These are phyloP conservation scores for Microcebus ravelobensis DNA, from an alignment of 2,113 vertebrate species.

Conservation along the genomic window DNA sequence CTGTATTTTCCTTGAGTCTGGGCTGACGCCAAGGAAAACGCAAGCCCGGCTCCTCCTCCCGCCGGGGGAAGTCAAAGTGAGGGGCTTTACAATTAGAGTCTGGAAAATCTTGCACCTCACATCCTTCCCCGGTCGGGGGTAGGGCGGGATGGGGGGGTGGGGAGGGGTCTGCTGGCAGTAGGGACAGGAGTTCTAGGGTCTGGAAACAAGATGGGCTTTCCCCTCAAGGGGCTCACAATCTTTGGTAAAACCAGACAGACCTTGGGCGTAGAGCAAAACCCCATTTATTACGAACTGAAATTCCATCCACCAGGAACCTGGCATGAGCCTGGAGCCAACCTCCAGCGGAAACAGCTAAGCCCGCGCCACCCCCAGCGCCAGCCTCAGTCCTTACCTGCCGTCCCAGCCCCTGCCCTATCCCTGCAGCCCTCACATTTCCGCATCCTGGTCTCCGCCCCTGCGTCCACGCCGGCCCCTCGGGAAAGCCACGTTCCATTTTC, in stretches of 20 bases:
- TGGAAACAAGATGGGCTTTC: conserved; percentile 66
- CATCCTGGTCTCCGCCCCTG: neutral
- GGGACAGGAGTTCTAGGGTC: conserved; percentile 26
- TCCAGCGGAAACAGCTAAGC: conserved; percentile 17
- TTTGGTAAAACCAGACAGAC: conserved; percentile 73
- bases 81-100: conserved; percentile 60
- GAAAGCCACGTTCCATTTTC: neutral
- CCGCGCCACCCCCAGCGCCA: neutral
- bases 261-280: conserved; percentile 36
- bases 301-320: conserved; percentile 65
- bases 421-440: neutral
- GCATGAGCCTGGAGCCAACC: neutral
- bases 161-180: neutral
- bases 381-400: neutral
- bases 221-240: conserved; percentile 76
- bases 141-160: neutral
- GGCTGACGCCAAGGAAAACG: conserved; percentile 72
- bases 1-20: conserved; percentile 54
- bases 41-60: neutral
- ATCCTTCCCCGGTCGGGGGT: neutral
- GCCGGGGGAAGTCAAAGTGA: conserved; percentile 57
- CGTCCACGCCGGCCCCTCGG: neutral
- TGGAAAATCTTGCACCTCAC: conserved; percentile 66
- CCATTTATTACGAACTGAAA: conserved; percentile 68
- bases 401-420: neutral